These are phyloP conservation scores for Listronotus bonariensis DNA, from an alignment of 1,140 invertebrate species.

Conservation along the genomic window DNA sequence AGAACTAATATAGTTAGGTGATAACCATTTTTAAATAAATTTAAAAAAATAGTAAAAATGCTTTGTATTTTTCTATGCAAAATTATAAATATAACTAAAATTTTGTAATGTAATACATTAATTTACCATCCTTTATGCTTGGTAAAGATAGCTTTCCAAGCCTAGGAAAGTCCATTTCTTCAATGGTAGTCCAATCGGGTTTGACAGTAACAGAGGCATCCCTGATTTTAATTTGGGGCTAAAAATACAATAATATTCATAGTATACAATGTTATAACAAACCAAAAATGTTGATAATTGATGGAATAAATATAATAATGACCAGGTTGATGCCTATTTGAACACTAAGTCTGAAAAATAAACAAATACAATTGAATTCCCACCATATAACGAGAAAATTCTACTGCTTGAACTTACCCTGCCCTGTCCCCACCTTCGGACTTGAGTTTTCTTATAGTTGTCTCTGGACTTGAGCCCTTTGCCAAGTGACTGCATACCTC, in stretches of 20 bases:
- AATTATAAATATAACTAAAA: too few species aligned
- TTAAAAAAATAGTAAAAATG: too few species aligned
- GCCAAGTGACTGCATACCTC: constrained; percentile 69
- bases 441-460: constrained; percentile 68
- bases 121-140: constrained; percentile 81
- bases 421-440: constrained; percentile 86
- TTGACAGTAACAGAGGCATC: constrained; percentile 97
- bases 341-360: too few species aligned
- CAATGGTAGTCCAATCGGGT: constrained; percentile 95
- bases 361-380: too few species aligned
- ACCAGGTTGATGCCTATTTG: too few species aligned
- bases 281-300: too few species aligned
- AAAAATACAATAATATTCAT: constrained; percentile 39
- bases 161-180: constrained; percentile 98
- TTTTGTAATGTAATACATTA: constrained; percentile 34
- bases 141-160: constrained; percentile 91
- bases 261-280: too few species aligned
- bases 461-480: constrained; percentile 63
- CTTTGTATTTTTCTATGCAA: too few species aligned
- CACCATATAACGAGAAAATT: too few species aligned
- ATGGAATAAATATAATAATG: too few species aligned
- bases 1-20: too few species aligned
- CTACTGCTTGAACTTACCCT: constrained; percentile 61
- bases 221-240: constrained; percentile 89
- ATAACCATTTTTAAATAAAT: too few species aligned